Percentiles rank a stretch among this genome's conserved stretches.
These are phyloP conservation scores for Ischnus inquisitorius DNA, from an alignment of 2,888 invertebrate genomes.

Conservation along the genomic window DNA sequence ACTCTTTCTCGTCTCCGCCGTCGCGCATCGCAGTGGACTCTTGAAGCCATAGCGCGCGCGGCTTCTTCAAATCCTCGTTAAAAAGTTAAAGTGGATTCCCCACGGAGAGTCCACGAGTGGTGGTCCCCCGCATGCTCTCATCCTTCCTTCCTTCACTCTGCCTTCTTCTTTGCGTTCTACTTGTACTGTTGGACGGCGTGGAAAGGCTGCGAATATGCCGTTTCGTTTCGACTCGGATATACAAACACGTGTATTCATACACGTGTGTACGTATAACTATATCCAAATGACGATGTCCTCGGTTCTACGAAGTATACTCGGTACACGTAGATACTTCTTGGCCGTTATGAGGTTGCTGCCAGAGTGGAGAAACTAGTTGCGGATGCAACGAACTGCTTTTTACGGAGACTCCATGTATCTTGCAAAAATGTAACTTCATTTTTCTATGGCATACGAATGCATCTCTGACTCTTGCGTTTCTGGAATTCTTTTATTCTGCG, in stretches of 20 bases:
- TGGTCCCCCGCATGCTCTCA: constrained; percentile 56
- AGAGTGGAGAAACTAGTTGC: constrained; percentile 31
- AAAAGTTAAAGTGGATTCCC: constrained; percentile 79
- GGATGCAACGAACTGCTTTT: constrained; percentile 20
- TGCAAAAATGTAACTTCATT: constrained; percentile 21
- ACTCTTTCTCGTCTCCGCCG: constrained; percentile 21
- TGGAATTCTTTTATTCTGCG: not conserved
- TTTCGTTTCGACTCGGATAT: constrained; percentile 51
- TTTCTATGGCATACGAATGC: not conserved
- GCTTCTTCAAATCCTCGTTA: constrained; percentile 80
- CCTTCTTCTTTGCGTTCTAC: constrained; percentile 33
- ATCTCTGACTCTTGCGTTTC: not conserved
- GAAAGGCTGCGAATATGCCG: constrained; percentile 58
- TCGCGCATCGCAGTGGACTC: constrained; percentile 55
- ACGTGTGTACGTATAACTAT: constrained; percentile 24
- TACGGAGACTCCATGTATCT: constrained; percentile 1
- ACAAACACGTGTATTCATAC: constrained; percentile 6
- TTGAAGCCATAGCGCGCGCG: constrained; percentile 59
- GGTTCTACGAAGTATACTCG: constrained; percentile 19
- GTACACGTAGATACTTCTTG: constrained; percentile 9
- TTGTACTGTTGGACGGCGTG: constrained; percentile 44
- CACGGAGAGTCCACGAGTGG: constrained; percentile 69
- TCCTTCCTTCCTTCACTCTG: constrained; percentile 33
- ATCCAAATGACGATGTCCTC: constrained; percentile 36
- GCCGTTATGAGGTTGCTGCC: constrained; percentile 13